These are phyloP conservation scores for Maniola hyperantus DNA, from an alignment of 2,888 invertebrate species.

Conservation along the genomic window DNA sequence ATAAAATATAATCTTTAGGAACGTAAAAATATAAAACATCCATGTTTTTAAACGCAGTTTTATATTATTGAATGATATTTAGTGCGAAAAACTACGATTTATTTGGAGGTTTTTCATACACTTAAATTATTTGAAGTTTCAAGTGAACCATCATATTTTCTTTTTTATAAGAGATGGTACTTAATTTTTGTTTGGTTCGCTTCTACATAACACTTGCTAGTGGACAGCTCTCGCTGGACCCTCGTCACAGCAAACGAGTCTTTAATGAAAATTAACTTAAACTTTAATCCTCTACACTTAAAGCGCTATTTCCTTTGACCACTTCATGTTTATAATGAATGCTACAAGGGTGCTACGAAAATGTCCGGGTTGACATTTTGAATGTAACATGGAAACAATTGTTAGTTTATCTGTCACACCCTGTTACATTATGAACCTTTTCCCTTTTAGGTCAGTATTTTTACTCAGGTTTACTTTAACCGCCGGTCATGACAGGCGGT, in stretches of 20 bases:
- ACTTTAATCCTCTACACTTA: not conserved
- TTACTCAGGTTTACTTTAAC: not conserved
- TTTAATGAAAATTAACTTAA: not conserved
- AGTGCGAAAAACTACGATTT: no score
- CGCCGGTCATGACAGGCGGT: no score
- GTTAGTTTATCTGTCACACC: constrained; percentile 18
- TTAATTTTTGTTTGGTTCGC: not conserved
- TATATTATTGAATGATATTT: no score
- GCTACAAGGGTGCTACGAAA: constrained; percentile 27
- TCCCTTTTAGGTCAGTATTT: not conserved
- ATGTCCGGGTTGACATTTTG: constrained; percentile 34
- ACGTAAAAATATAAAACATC: no score
- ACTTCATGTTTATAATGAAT: constrained; percentile 5
- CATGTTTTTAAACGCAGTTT: no score
- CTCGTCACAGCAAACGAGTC: constrained; percentile 15
- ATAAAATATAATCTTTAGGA: no score
- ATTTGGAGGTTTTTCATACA: no score
- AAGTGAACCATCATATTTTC: no score
- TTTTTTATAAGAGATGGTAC: no score
- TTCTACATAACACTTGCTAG: not conserved
- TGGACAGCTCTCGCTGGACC: constrained; percentile 22
- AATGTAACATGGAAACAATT: constrained; percentile 27
- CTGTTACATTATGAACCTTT: not conserved
- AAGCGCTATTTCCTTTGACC: not conserved
- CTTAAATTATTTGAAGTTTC: no score